These are phyloP conservation scores for Atta cephalotes DNA, from an alignment of 1,140 invertebrate species.

Conservation along the genomic window DNA sequence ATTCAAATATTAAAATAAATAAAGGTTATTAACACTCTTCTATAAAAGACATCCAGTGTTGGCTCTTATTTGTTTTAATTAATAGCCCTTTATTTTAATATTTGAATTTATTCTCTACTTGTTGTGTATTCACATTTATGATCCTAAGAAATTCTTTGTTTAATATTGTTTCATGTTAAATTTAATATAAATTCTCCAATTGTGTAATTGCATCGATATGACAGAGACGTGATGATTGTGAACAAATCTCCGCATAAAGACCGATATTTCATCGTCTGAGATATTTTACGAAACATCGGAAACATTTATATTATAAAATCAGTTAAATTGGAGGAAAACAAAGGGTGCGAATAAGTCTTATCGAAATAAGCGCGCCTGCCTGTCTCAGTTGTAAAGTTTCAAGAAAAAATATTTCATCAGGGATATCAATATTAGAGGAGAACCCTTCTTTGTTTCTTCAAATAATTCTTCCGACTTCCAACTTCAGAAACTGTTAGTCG, in stretches of 20 bases:
- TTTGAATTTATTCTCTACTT: too few relatives aligned
- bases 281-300: background rate
- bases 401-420: background rate
- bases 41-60: too few relatives aligned
- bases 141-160: too few relatives aligned
- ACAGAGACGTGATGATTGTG: background rate
- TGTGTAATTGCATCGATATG: background rate
- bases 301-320: slow-evolving; percentile 23
- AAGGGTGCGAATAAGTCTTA: slow-evolving; percentile 1
- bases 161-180: too few relatives aligned
- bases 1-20: too few relatives aligned
- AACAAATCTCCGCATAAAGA: background rate
- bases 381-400: background rate
- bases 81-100: too few relatives aligned
- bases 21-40: too few relatives aligned
- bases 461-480: background rate
- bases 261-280: background rate
- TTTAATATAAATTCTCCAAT: too few relatives aligned
- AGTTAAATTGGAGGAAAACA: background rate
- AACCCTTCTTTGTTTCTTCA: background rate
- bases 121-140: too few relatives aligned
- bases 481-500: background rate
- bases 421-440: background rate
- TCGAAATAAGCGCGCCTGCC: background rate
- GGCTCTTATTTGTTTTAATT: too few relatives aligned